Conservation (phyloP, 2,797 vertebrate genomes). For the Pteronotus mesoamericanus region DNA sequence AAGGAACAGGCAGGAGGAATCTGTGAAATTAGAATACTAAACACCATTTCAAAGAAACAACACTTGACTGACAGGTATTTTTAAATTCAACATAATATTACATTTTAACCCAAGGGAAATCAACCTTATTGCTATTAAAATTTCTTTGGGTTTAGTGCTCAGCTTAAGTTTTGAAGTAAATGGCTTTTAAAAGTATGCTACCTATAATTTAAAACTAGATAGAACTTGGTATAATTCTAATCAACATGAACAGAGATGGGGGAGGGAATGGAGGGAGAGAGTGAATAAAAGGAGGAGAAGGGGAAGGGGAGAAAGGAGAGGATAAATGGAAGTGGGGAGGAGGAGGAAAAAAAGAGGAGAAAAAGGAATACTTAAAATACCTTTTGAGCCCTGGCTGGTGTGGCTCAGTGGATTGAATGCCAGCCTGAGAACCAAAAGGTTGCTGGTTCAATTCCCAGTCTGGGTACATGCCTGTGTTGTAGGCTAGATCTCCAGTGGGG, state of each 20-base stretch:
- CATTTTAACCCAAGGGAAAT: not conserved
- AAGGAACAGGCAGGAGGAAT: not conserved
- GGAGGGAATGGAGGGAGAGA: not conserved
- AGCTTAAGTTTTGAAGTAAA: not conserved
- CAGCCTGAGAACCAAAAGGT: not conserved
- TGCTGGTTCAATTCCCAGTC: not conserved
- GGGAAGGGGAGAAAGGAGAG: not conserved
- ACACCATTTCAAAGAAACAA: not conserved
- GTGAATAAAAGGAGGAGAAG: not conserved
- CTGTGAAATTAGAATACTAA: not conserved
- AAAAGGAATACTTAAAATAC: not conserved
- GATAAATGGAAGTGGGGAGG: not conserved
- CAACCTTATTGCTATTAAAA: not conserved
- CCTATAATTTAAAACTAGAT: not conserved
- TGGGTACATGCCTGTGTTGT: not conserved
- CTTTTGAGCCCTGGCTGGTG: not conserved
- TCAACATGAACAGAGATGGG: not conserved
- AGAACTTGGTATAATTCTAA: not conserved
- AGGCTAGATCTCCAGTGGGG: not conserved
- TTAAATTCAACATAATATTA: not conserved
- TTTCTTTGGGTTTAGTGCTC: not conserved
- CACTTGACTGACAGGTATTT: not conserved
- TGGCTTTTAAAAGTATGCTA: not conserved
- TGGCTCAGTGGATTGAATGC: not conserved
- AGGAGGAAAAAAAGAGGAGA: not conserved